Evolutionary conservation across 2,113 vertebrate species (phyloP).

Genomic region (Elanus axillaris): DNA sequence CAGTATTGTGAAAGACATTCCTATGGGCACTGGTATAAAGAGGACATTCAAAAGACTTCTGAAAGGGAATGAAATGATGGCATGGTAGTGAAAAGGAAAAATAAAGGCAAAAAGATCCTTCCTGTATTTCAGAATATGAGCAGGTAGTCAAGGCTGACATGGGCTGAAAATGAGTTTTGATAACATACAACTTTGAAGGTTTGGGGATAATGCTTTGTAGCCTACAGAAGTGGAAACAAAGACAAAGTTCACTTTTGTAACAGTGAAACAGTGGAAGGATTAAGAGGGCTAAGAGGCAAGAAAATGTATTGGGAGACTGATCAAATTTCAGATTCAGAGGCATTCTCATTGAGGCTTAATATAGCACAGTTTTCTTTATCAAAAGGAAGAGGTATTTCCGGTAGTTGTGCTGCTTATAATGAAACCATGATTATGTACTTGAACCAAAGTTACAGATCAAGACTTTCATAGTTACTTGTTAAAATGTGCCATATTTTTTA

Average conservation of each 20-base stretch:
- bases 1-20: not conserved
- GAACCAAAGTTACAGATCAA: not conserved
- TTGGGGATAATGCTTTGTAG: not conserved
- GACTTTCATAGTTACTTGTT: not conserved
- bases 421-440: not conserved
- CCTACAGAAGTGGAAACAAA: not conserved
- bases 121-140: not conserved
- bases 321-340: not conserved
- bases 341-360: not conserved
- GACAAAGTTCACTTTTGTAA: too few species aligned
- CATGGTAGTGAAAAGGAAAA: not conserved
- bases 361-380: not conserved
- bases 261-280: not conserved
- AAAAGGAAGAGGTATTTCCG: not conserved
- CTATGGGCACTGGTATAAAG: not conserved
- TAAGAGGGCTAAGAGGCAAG: not conserved
- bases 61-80: not conserved
- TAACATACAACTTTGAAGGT: not conserved
- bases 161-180: not conserved
- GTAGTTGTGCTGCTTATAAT: not conserved
- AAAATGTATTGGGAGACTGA: not conserved
- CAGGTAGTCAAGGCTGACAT: not conserved
- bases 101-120: not conserved
- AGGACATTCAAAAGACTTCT: not conserved
- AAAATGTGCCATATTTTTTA: not conserved